Evolutionary conservation across 1,140 invertebrate species (phyloP).

Genomic region (Listronotus oregonensis): DNA sequence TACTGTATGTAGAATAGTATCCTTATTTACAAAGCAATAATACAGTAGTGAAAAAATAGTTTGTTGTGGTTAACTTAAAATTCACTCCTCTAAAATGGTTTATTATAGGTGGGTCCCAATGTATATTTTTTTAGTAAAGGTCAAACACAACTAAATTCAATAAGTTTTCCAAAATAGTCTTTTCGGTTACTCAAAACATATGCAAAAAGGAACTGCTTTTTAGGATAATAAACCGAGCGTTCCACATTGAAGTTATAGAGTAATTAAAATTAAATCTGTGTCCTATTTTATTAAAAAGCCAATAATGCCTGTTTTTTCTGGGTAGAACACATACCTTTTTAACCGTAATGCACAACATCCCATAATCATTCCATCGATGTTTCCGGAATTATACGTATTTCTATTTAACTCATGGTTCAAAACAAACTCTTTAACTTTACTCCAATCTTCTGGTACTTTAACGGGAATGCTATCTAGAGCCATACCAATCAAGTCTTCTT

Average conservation of each 20-base stretch:
- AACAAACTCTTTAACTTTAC: slow-evolving; percentile 7
- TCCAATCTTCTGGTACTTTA: slow-evolving; percentile 18
- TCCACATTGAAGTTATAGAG: too few relatives aligned
- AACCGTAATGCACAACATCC: slow-evolving; percentile 15
- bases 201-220: too few relatives aligned
- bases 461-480: neutral
- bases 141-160: too few relatives aligned
- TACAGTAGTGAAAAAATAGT: neutral
- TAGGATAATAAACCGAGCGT: neutral
- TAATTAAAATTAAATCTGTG: too few relatives aligned
- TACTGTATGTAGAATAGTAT: too few relatives aligned
- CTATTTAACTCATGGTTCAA: slow-evolving; percentile 4
- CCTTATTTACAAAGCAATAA: neutral
- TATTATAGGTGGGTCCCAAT: too few relatives aligned
- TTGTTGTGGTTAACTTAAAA: neutral
- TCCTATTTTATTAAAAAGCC: too few relatives aligned
- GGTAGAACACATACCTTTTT: slow-evolving; percentile 17
- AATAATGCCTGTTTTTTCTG: neutral
- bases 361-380: slow-evolving; percentile 32
- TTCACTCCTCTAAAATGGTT: slow-evolving; percentile 40
- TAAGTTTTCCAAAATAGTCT: too few relatives aligned
- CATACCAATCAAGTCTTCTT: neutral
- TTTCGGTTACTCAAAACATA: slow-evolving; percentile 56
- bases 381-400: slow-evolving; percentile 8
- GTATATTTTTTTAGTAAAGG: too few relatives aligned